Percentiles rank a stretch among this genome's conserved stretches.
Conservation (phyloP, 2,797 vertebrate species). For the Oreortyx pictus region DNA sequence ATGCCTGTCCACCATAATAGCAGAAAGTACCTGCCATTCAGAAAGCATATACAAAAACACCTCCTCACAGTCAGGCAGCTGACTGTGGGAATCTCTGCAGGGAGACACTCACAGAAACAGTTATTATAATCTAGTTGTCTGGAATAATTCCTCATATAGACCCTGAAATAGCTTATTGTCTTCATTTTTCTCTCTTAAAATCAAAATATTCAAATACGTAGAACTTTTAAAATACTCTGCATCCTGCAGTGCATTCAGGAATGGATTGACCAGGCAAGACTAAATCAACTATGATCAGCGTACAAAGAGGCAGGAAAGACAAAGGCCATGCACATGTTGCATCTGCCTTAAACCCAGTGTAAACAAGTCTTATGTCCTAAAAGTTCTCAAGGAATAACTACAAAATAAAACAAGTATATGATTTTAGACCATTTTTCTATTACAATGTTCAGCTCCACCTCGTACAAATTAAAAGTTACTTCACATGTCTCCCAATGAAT, state of each 20-base stretch:
- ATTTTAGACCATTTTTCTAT: neutral
- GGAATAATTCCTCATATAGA: neutral
- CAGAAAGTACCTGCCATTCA: neutral
- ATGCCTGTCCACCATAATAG: neutral
- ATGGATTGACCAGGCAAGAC: neutral
- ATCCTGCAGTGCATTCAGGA: neutral
- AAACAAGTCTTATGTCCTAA: neutral
- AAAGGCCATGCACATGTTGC: accelerated
- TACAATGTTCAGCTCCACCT: neutral
- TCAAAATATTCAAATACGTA: neutral
- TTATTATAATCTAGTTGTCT: neutral
- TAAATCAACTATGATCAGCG: neutral
- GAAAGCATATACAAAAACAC: neutral
- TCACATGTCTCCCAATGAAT: neutral
- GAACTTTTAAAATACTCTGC: neutral
- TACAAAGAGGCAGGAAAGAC: neutral
- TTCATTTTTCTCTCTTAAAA: slow-evolving; percentile 11
- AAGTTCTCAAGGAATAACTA: neutral
- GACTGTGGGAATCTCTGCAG: neutral
- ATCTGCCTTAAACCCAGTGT: neutral
- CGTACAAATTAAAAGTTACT: neutral
- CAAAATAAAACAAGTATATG: neutral
- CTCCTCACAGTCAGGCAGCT: neutral
- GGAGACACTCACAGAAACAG: neutral
- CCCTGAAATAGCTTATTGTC: neutral